These are phyloP conservation scores for Odontesthes bonariensis DNA, from an alignment of 2,113 vertebrate genomes.

Conservation along the genomic window DNA sequence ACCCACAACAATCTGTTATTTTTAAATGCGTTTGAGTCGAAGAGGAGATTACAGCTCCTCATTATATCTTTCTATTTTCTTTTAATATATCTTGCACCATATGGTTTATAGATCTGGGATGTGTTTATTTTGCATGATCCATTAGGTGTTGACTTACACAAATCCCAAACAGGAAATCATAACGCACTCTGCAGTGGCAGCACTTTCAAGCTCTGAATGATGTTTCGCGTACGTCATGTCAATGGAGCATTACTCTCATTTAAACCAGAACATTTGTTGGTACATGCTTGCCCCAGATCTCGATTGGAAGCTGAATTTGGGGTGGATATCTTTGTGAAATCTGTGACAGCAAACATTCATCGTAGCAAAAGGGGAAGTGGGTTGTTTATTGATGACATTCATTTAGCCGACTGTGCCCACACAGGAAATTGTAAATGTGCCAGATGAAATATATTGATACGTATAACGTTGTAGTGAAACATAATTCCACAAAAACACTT, in stretches of 20 bases:
- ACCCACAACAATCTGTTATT: no score
- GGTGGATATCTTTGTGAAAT: background rate
- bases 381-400: slow-evolving; percentile 14
- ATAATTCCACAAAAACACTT: background rate
- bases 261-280: background rate
- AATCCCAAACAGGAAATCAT: slow-evolving; percentile 2
- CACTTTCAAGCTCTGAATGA: background rate
- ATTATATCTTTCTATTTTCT: background rate
- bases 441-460: background rate
- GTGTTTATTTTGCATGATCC: background rate
- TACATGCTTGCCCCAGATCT: background rate
- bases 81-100: background rate
- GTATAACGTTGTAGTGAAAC: slow-evolving; percentile 5
- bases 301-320: background rate
- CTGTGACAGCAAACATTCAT: slow-evolving; percentile 2
- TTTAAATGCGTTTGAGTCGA: no score
- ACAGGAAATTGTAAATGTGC: slow-evolving; percentile 34
- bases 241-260: background rate
- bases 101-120: background rate
- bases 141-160: background rate
- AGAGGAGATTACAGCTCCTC: no score
- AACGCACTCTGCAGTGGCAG: background rate
- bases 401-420: slow-evolving; percentile 3
- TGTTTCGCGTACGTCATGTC: background rate
- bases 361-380: background rate